phyloP scores from a whole-genome alignment of 2,797 vertebrate species.

The Glossophaga mutica region DNA sequence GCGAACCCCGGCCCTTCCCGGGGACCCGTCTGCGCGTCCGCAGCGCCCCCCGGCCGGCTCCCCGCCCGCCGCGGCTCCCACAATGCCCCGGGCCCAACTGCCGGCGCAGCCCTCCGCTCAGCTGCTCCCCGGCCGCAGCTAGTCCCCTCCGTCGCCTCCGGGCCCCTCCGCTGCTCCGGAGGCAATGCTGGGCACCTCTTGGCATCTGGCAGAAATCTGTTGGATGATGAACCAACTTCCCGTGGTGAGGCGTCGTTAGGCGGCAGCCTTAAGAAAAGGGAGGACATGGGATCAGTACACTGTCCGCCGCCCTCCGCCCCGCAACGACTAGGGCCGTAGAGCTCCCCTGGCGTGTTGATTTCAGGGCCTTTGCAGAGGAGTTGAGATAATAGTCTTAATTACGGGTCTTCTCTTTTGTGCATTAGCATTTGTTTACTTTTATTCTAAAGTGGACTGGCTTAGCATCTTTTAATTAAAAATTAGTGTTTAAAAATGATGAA shows the following conservation, averaged over 20 bases:
- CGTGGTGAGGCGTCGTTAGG: neutral
- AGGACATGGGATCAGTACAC: neutral
- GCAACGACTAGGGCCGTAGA: no score
- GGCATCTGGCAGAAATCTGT: neutral
- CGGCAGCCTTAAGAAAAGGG: neutral
- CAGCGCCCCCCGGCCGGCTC: neutral
- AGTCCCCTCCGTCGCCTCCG: fast-evolving
- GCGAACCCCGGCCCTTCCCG: fast-evolving
- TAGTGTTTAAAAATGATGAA: neutral
- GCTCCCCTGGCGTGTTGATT: no score
- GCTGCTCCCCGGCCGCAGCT: neutral
- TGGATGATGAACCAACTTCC: slow-evolving; percentile 24
- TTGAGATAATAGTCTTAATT: neutral
- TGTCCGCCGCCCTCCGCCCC: no score
- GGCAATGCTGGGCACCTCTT: neutral
- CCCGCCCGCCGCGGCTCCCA: neutral
- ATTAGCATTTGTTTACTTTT: neutral
- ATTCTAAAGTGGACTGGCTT: neutral
- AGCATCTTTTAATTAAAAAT: neutral
- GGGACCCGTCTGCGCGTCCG: neutral
- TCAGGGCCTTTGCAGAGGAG: neutral
- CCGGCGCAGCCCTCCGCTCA: neutral
- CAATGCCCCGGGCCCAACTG: slow-evolving; percentile 42
- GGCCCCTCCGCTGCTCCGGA: neutral
- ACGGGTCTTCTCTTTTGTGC: neutral